A percentile compares a stretch with the other conserved stretches of the same genome.
Conservation (phyloP, 2,113 vertebrate species). For the Pyxicephalus adspersus region DNA sequence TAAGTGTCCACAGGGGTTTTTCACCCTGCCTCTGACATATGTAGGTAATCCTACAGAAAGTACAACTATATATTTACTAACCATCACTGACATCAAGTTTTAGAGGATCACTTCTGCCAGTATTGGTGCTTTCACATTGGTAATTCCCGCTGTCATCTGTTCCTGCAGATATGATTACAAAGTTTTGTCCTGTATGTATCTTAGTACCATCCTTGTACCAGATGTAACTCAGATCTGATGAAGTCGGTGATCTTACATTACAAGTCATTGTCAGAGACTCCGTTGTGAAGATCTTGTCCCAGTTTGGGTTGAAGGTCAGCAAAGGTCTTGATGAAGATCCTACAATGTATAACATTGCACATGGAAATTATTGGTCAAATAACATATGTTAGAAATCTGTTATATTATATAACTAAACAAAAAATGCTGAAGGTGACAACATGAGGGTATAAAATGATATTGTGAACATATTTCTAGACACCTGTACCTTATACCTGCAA, state of each 20-base stretch:
- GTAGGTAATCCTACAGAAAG: too few species aligned
- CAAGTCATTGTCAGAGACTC: constrained; percentile 39
- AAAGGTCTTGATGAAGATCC: background rate
- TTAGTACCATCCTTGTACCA: constrained; percentile 4
- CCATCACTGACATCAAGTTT: constrained; percentile 2
- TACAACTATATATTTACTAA: background rate
- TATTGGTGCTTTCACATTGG: background rate
- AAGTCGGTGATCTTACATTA: background rate
- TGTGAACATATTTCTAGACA: too few species aligned
- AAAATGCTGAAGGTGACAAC: too few species aligned
- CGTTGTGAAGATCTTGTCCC: background rate
- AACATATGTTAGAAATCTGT: too few species aligned
- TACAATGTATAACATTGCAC: background rate
- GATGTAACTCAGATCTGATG: background rate
- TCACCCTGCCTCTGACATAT: too few species aligned
- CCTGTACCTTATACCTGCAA: too few species aligned
- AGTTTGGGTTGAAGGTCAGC: constrained; percentile 21
- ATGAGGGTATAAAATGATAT: too few species aligned
- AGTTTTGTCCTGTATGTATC: background rate
- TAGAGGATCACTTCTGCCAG: background rate
- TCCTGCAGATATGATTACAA: background rate
- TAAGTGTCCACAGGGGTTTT: too few species aligned
- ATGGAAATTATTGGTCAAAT: too few species aligned
- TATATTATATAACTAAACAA: too few species aligned
- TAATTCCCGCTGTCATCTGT: background rate